A percentile compares a stretch with the other conserved stretches of the same genome.
phyloP scores from a whole-genome alignment of 1,140 invertebrate species.

The Zophobas morio region DNA sequence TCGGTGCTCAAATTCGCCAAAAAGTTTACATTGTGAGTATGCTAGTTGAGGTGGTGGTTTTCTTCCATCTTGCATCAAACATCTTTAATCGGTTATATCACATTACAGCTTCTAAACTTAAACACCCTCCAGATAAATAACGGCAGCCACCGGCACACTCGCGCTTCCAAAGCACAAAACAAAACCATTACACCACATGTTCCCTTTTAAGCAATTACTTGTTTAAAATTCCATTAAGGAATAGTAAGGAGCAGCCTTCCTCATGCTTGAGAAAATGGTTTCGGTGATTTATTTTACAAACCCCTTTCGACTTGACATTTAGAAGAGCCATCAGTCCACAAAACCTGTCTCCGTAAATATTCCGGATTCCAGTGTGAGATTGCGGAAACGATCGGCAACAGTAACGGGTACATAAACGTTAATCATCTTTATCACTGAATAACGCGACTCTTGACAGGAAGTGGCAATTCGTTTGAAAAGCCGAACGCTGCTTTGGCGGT shows the following conservation, averaged over 20 bases:
- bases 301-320: too few species aligned
- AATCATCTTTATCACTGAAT: constrained; percentile 1
- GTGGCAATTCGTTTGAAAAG: constrained; percentile 2
- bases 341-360: not conserved
- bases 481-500: not conserved
- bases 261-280: not conserved
- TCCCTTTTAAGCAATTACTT: not conserved
- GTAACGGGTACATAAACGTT: not conserved
- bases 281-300: not conserved
- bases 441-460: not conserved
- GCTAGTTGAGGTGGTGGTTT: too few species aligned
- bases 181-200: not conserved
- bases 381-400: not conserved
- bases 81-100: too few species aligned
- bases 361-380: not conserved
- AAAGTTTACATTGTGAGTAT: too few species aligned
- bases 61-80: too few species aligned
- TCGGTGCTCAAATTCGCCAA: too few species aligned
- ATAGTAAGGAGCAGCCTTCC: not conserved
- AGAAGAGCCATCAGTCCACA: not conserved
- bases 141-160: not conserved
- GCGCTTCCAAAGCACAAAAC: not conserved
- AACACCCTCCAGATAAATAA: not conserved
- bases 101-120: not conserved
- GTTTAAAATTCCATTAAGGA: not conserved